Percentiles rank a stretch among this genome's conserved stretches.
Evolutionary conservation across 1,140 invertebrate genomes (phyloP).

Genomic region (Charaxes varanes): DNA sequence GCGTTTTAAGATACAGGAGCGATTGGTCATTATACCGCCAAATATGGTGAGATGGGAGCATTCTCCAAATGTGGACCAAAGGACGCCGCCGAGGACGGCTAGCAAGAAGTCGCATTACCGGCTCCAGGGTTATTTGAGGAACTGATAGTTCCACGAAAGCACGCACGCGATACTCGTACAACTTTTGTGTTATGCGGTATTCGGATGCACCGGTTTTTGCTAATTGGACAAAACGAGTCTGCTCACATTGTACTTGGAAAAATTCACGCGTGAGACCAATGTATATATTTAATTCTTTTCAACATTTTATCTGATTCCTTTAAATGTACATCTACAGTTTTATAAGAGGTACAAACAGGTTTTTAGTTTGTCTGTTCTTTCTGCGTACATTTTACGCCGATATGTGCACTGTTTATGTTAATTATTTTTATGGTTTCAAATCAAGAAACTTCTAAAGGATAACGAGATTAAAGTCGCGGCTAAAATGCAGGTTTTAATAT

Average conservation of each 20-base stretch:
- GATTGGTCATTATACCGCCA: constrained; percentile 55
- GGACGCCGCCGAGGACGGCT: constrained; percentile 61
- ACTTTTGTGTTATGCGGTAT: constrained; percentile 35
- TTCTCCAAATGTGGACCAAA: constrained; percentile 52
- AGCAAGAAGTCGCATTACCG: constrained; percentile 47
- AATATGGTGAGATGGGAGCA: constrained; percentile 48
- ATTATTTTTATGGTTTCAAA: too few relatives aligned
- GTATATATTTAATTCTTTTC: constrained; percentile 6
- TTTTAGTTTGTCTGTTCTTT: too few relatives aligned
- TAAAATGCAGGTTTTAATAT: too few relatives aligned
- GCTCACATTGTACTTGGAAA: constrained; percentile 7
- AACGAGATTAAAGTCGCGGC: too few relatives aligned
- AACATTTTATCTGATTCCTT: too few relatives aligned
- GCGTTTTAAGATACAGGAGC: constrained; percentile 33
- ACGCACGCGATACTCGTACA: constrained; percentile 49
- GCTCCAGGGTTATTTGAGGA: constrained; percentile 55
- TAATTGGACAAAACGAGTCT: constrained; percentile 28
- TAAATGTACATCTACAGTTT: too few relatives aligned
- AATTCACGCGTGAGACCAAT: constrained; percentile 5
- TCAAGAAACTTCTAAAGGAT: too few relatives aligned
- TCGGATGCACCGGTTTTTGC: constrained; percentile 36
- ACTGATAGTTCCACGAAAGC: constrained; percentile 52
- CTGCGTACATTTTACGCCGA: too few relatives aligned
- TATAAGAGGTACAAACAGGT: too few relatives aligned
- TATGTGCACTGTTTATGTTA: too few relatives aligned